A percentile compares a stretch with the other conserved stretches of the same genome.
These are phyloP conservation scores for Oxyura jamaicensis DNA, from an alignment of 2,113 vertebrate genomes.

Conservation along the genomic window DNA sequence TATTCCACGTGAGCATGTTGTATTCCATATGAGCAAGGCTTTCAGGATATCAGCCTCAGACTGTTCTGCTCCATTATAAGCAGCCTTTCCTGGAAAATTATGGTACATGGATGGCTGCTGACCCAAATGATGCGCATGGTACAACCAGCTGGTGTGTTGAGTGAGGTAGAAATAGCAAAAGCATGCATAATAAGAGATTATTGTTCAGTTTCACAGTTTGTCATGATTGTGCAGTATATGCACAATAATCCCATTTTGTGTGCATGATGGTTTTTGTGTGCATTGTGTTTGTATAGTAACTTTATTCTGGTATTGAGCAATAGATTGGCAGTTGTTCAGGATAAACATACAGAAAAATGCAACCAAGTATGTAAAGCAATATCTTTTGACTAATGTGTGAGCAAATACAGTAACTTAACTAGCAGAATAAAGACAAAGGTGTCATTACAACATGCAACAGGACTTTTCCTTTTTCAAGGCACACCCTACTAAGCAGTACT, in stretches of 20 bases:
- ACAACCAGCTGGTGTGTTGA: neutral
- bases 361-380: neutral
- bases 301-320: neutral
- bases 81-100: neutral
- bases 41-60: neutral
- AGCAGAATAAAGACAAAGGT: neutral
- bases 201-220: neutral
- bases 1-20: neutral
- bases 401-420: neutral
- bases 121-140: neutral
- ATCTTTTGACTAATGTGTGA: neutral
- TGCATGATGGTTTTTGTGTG: neutral
- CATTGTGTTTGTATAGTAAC: neutral
- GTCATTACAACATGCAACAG: conserved; percentile 3
- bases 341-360: neutral
- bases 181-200: neutral
- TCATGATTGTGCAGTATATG: neutral
- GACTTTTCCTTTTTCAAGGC: conserved; percentile 77
- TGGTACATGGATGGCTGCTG: neutral
- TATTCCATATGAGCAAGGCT: neutral
- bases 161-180: neutral
- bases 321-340: neutral
- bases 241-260: neutral
- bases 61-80: neutral
- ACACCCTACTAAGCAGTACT: conserved; percentile 83